Evolutionary conservation across 2,113 vertebrate species (phyloP), one percentile per base, ranked within the genome.

Genomic region (Saccopteryx bilineata): DNA sequence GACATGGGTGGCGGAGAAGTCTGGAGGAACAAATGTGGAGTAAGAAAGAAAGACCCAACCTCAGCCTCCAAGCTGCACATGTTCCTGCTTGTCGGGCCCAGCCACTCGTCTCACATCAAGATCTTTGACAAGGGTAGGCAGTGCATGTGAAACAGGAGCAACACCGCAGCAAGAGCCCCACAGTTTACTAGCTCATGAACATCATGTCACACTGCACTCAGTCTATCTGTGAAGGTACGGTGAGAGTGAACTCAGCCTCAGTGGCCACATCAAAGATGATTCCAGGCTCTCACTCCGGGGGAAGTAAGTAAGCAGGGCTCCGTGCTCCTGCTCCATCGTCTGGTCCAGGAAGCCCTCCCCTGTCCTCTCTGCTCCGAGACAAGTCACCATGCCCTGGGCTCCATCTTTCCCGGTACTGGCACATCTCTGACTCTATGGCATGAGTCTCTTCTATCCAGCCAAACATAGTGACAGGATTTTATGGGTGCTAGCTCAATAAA

Each of bases 141-240:
- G 18, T 99, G 99, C 97, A 97, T 99, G 99, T 99, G 89, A 99
- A 99, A 97, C 98, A 97, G 17, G 99, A 99, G 19, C 99, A 99
- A 97, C 99, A 99, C 92, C 99, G 99, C 98, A 98, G 99, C 48
- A 99, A 99, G 98, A 99, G 99, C 97, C 95, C 99, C 74, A 99
- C 98, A 0, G 99, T 99, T 0, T 99, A 99, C 86, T 99, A 99
- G 97, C 98, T 99, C 96, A 99, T 99, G 99, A 99, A 99, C 97
- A 99, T 99, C 99, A 99, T 13, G 99, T 99, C 89, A 99, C 99
- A 0, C 99, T 99, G 0, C 98, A 99, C 1, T 98, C 98, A 97
- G 99, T 99, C 98, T 99, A 99, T 98, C 98, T 99, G 87, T 99
- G 98, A 94, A 98, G 99, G 21, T 99, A 99, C 2, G 99, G 99